Evolutionary conservation across 2,797 vertebrate genomes (phyloP), one percentile per base, ranked within the genome.

Genomic region (Moxostoma hubbsi): DNA sequence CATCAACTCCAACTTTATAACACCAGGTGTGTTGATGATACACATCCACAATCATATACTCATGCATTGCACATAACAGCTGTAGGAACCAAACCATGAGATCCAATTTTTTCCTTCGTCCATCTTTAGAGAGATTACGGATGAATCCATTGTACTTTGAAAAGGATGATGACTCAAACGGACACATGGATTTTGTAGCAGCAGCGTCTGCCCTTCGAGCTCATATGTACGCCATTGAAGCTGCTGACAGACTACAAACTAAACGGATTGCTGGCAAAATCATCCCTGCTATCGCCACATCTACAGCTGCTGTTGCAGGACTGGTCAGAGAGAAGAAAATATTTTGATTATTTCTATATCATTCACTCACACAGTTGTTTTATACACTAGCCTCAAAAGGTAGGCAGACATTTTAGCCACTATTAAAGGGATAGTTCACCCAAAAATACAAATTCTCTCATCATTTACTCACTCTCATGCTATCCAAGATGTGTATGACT

Each of bases 211-310:
- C 96, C 62, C 92, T 99, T 79, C 90, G 98, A 87, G 98, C 97
- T 73, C 94, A 87, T 83, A 96, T 99, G 97, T 99, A 99, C 86
- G 93, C 90, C 81, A 99, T 99, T 0, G 96, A 99, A 51, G 94
- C 95, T 0, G 97, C 97, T 2, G 97, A 99, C 89, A 92, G 97
- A 58, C 92, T 99, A 62, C 98, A 98, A 93, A 98, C 97, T 77
- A 99, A 99, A 82, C 96, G 97, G 57, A 98, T 99, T 59, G 98
- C 98, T 12, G 98, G 98, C 7, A 98, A 98, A 90, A 99, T 99
- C 85, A 99, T 99, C 86, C 98, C 98, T 6, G 98, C 98, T 15
- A 99, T 99, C 57, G 98, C 98, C 82, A 99, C 98, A 11, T 95
- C 98, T 64, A 99, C 98, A 9, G 98, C 98, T 53, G 95, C 97